Conservation (phyloP, 2,888 invertebrate genomes). For the Dolomedes plantarius region DNA sequence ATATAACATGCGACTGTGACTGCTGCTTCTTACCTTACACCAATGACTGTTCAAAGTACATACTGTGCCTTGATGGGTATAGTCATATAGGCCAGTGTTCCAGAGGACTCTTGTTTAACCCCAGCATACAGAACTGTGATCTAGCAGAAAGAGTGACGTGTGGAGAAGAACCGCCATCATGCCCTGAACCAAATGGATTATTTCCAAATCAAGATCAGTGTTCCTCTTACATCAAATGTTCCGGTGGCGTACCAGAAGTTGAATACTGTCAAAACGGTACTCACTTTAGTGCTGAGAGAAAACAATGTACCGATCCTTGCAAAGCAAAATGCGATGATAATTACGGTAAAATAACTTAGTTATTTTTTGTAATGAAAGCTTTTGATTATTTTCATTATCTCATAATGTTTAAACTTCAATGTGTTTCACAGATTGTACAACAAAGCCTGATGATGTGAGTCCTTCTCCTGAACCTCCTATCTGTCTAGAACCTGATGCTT, state of each 20-base stretch:
- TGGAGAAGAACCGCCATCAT: background rate
- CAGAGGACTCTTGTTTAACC: constrained; percentile 50
- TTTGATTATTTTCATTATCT: no score
- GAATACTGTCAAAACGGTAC: constrained; percentile 38
- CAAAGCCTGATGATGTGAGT: background rate
- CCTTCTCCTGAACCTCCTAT: background rate
- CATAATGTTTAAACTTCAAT: background rate
- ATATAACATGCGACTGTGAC: constrained; percentile 47
- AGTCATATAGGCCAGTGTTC: constrained; percentile 25
- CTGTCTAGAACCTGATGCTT: background rate
- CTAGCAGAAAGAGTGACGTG: constrained; percentile 48
- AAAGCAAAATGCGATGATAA: constrained; percentile 27
- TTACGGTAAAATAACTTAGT: constrained; percentile 1
- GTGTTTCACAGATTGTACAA: constrained; percentile 7
- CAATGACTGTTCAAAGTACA: constrained; percentile 34
- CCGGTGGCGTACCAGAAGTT: constrained; percentile 20
- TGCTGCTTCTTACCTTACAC: constrained; percentile 30
- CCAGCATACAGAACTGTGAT: constrained; percentile 41
- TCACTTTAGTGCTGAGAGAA: constrained; percentile 49
- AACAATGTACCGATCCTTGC: constrained; percentile 62
- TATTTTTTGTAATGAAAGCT: no score
- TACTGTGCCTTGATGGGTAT: constrained; percentile 19
- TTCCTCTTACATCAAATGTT: constrained; percentile 43
- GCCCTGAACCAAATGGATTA: constrained; percentile 36
- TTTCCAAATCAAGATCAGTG: constrained; percentile 51